phyloP scores from a whole-genome alignment of 2,797 vertebrate genomes.

The Alosa sapidissima region DNA sequence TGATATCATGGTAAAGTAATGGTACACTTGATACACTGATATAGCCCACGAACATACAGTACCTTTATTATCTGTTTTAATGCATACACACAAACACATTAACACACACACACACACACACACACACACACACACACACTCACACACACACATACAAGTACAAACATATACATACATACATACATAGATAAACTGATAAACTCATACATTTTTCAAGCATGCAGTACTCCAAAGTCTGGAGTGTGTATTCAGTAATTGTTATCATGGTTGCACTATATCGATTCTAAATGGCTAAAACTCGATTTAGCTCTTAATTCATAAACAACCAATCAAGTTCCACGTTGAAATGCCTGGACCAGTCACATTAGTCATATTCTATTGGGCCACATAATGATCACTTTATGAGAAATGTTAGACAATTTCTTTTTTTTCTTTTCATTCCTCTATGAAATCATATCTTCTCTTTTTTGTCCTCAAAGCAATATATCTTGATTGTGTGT shows the following conservation, averaged over 20 bases:
- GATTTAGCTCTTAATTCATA: slow-evolving; percentile 27
- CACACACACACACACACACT: slow-evolving; percentile 28
- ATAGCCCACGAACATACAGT: background rate
- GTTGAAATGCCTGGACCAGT: background rate
- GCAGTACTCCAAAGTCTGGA: slow-evolving; percentile 14
- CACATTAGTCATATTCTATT: background rate
- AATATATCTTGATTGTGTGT: slow-evolving; percentile 23
- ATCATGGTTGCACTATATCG: slow-evolving; percentile 53
- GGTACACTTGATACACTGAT: no score
- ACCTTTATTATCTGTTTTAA: slow-evolving; percentile 5
- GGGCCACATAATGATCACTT: background rate
- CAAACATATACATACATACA: slow-evolving; percentile 28
- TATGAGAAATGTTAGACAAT: background rate
- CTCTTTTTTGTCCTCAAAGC: slow-evolving; percentile 23
- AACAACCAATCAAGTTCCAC: slow-evolving; percentile 5
- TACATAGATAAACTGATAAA: slow-evolving; percentile 12
- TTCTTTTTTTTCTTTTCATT: background rate
- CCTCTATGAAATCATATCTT: background rate
- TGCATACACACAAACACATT: background rate
- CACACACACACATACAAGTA: slow-evolving; percentile 25
- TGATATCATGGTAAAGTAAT: background rate
- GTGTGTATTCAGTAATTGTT: slow-evolving; percentile 48
- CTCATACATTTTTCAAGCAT: slow-evolving; percentile 19
- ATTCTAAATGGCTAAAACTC: slow-evolving; percentile 50
- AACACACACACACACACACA: background rate